Percentiles rank a stretch among this genome's conserved stretches.
Evolutionary conservation across 2,113 vertebrate genomes (phyloP).

Genomic region (Corythornis madagascariensis): DNA sequence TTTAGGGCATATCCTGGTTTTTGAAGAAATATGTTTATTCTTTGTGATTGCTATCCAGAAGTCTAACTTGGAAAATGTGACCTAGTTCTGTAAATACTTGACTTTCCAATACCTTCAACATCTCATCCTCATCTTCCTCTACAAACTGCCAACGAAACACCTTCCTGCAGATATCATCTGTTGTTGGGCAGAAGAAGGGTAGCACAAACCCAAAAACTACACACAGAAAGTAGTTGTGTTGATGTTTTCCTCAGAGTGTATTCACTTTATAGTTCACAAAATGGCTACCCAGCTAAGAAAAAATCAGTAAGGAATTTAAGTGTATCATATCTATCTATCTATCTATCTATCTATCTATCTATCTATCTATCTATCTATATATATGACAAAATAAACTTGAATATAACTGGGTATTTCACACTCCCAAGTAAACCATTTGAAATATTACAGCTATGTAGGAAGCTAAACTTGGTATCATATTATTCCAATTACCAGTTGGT

Average conservation of each 20-base stretch:
- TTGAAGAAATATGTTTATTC: neutral
- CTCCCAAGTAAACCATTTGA: neutral
- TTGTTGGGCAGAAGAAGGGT: neutral
- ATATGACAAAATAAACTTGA: neutral
- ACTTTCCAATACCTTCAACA: no score
- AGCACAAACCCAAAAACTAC: neutral
- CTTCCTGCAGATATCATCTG: neutral
- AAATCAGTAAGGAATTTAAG: neutral
- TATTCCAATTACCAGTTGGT: constrained; percentile 13
- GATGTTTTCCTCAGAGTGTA: neutral
- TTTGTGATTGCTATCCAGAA: neutral
- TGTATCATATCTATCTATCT: neutral
- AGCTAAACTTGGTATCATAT: constrained; percentile 6
- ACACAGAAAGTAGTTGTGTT: neutral
- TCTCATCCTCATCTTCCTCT: no score
- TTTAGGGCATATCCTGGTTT: no score
- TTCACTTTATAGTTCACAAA: neutral
- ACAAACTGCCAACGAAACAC: no score
- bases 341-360: no score
- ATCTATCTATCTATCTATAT: neutral
- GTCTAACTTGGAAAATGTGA: no score
- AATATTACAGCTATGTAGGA: neutral
- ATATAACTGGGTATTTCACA: neutral
- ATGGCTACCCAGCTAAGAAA: constrained; percentile 11
- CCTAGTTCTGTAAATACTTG: no score